Percentiles rank a stretch among this genome's conserved stretches.
Evolutionary conservation across 2,888 invertebrate species (phyloP).

Genomic region (Fragum fragum): DNA sequence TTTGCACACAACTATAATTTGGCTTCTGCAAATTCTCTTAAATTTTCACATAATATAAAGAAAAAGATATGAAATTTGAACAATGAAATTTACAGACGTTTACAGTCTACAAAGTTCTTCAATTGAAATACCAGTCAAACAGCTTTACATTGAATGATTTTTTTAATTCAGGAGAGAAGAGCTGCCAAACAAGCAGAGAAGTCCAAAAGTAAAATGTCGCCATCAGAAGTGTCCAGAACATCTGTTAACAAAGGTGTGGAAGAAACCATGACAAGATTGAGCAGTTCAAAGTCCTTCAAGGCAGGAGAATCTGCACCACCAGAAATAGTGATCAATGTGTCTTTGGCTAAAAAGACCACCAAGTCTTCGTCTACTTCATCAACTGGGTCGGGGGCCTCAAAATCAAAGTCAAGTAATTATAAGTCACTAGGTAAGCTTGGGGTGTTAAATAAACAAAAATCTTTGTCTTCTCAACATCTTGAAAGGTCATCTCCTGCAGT

Average conservation of each 20-base stretch:
- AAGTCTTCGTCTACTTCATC: slow-evolving; percentile 26
- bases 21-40: no score
- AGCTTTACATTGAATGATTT: no score
- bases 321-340: slow-evolving; percentile 50
- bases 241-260: slow-evolving; percentile 15
- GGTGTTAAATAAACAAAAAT: slow-evolving; percentile 56
- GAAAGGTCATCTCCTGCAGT: slow-evolving; percentile 39
- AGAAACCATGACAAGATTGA: slow-evolving; percentile 34
- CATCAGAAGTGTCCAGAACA: slow-evolving; percentile 26
- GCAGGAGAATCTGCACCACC: slow-evolving; percentile 32
- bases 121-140: no score
- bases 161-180: slow-evolving; percentile 60
- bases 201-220: slow-evolving; percentile 31
- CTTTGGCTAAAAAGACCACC: slow-evolving; percentile 17
- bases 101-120: no score
- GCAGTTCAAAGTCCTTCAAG: slow-evolving; percentile 25
- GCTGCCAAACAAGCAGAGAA: slow-evolving; percentile 59
- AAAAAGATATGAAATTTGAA: not conserved
- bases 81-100: no score
- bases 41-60: no score
- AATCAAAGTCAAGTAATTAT: slow-evolving; percentile 36
- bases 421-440: slow-evolving; percentile 61
- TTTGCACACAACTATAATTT: no score
- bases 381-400: not conserved
- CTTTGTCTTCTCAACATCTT: slow-evolving; percentile 64